Percentiles rank a stretch among this genome's conserved stretches.
Evolutionary conservation across 1,140 invertebrate genomes (phyloP).

Genomic region (Aphaenogaster ashmeadi): DNA sequence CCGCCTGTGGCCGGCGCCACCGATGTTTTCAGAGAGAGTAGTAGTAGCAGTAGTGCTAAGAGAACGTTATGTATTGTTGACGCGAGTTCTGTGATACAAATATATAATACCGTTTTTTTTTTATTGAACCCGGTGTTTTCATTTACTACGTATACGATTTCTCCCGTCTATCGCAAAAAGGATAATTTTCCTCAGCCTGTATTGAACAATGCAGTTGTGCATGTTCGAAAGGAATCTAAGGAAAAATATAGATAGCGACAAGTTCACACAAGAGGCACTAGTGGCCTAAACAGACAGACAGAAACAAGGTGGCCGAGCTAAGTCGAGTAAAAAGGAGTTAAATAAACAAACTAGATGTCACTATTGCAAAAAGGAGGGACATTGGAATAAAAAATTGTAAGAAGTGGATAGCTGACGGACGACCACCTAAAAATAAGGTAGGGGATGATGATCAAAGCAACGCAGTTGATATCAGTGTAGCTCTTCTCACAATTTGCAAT

Average conservation of each 20-base stretch:
- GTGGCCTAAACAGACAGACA: background rate
- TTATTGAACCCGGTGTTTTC: too few species aligned
- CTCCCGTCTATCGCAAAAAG: too few species aligned
- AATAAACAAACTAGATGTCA: background rate
- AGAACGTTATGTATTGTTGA: too few species aligned
- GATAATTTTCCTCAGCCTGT: too few species aligned
- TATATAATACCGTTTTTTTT: too few species aligned
- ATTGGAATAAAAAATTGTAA: background rate
- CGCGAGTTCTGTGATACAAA: too few species aligned
- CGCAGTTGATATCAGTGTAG: background rate
- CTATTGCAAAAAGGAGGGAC: background rate
- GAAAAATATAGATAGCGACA: background rate
- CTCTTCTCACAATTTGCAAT: background rate
- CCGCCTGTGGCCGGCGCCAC: too few species aligned
- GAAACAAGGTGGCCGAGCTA: background rate
- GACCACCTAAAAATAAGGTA: background rate
- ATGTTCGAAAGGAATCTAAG: conserved; percentile 9
- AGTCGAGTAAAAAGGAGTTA: too few species aligned
- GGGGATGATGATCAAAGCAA: too few species aligned
- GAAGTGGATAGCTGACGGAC: background rate
- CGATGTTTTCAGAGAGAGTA: too few species aligned
- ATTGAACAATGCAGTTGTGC: background rate
- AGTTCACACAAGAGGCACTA: background rate
- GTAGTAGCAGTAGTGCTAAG: too few species aligned
- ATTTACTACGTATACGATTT: too few species aligned